These are phyloP conservation scores for Odontocolon sp. DNA, from an alignment of 2,888 invertebrate genomes.

Conservation along the genomic window DNA sequence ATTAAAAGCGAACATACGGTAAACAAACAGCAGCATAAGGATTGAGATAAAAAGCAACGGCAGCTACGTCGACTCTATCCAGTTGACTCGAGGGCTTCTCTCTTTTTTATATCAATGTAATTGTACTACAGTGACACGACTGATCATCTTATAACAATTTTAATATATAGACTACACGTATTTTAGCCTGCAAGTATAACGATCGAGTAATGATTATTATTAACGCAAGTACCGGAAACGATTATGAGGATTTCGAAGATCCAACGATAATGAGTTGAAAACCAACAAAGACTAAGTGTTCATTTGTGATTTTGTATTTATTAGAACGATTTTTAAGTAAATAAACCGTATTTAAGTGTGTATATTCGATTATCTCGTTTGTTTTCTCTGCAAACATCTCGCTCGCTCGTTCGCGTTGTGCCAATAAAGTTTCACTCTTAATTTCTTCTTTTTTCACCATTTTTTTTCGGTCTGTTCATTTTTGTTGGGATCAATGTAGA, in stretches of 20 bases:
- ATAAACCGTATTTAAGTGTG: conserved; percentile 79
- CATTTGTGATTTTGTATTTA: conserved; percentile 81
- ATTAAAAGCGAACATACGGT: conserved; percentile 11
- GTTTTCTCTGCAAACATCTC: conserved; percentile 20
- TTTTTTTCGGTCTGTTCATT: conserved; percentile 36
- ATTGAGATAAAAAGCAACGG: conserved; percentile 56
- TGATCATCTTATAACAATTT: conserved; percentile 75
- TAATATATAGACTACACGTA: conserved; percentile 69
- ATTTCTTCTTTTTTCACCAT: conserved; percentile 37
- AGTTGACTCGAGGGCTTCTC: conserved; percentile 74
- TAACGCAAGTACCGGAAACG: conserved; percentile 55
- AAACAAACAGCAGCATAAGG: conserved; percentile 35
- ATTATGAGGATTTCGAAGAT: conserved; percentile 55
- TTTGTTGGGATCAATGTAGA: conserved; percentile 8
- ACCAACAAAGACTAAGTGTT: conserved; percentile 80
- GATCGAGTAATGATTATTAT: conserved; percentile 73
- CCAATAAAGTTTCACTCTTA: conserved; percentile 8
- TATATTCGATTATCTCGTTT: conserved; percentile 60
- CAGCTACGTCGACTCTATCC: conserved; percentile 70
- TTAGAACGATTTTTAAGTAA: conserved; percentile 76
- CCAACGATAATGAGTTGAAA: conserved; percentile 75
- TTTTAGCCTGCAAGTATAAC: conserved; percentile 78
- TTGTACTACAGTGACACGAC: conserved; percentile 73
- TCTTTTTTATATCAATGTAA: conserved; percentile 74
- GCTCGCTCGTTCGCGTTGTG: background rate